Percentiles rank a stretch among this genome's conserved stretches.
phyloP scores from a whole-genome alignment of 1,140 invertebrate species.

The Chelonus insularis region DNA sequence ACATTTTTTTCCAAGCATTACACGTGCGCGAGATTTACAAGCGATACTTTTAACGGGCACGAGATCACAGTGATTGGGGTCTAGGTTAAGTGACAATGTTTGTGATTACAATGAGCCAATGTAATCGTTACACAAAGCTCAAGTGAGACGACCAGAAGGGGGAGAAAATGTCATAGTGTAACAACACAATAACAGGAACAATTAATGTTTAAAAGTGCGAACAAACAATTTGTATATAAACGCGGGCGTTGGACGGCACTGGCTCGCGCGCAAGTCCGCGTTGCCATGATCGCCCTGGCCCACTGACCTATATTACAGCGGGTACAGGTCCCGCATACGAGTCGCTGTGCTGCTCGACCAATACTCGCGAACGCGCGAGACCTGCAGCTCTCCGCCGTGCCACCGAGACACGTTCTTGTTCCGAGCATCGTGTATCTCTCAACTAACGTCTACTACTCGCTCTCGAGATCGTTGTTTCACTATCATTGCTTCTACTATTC shows the following conservation, averaged over 20 bases:
- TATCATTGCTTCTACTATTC: no score
- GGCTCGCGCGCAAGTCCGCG: slow-evolving; percentile 54
- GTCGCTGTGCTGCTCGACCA: slow-evolving; percentile 19
- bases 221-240: not conserved
- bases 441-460: no score
- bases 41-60: slow-evolving; percentile 11
- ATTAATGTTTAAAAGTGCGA: not conserved
- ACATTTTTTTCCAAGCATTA: no score
- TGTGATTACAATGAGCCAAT: slow-evolving; percentile 4
- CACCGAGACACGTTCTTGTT: no score
- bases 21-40: slow-evolving; percentile 9
- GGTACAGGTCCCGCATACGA: slow-evolving; percentile 30
- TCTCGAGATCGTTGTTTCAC: no score
- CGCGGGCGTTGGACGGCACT: slow-evolving; percentile 33
- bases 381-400: no score
- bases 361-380: slow-evolving; percentile 8
- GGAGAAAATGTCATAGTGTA: not conserved
- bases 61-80: slow-evolving; percentile 17
- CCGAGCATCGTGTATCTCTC: no score
- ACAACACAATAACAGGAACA: not conserved
- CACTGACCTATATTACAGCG: slow-evolving; percentile 59
- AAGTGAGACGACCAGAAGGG: not conserved
- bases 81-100: slow-evolving; percentile 16
- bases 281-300: slow-evolving; percentile 59
- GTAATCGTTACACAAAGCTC: slow-evolving; percentile 7